Conservation (phyloP, 2,797 vertebrate species). For the Rhyacichthys aspro region DNA sequence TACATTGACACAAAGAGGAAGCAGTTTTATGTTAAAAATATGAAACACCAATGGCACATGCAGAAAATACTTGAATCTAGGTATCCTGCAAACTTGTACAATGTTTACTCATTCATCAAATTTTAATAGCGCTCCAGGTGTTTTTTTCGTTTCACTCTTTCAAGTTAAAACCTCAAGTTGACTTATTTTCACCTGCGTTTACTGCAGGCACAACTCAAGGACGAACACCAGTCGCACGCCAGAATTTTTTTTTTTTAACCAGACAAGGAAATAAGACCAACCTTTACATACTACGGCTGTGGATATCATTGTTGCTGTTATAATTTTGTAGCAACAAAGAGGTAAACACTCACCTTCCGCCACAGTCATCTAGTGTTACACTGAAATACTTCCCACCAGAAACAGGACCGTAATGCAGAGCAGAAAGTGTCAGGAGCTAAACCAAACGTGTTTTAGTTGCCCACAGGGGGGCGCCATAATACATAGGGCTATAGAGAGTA, state of each 20-base stretch:
- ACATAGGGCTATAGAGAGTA: neutral
- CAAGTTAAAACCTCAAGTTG: too few relatives aligned
- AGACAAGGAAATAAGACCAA: neutral
- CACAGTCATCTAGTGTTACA: conserved; percentile 42
- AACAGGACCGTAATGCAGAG: conserved; percentile 26
- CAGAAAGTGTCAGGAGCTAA: neutral
- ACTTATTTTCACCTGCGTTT: too few relatives aligned
- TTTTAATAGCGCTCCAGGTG: too few relatives aligned
- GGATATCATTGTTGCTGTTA: neutral
- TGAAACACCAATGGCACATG: too few relatives aligned
- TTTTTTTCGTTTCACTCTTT: too few relatives aligned
- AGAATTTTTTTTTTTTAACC: too few relatives aligned
- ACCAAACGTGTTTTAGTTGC: fast-evolving
- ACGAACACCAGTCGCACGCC: too few relatives aligned
- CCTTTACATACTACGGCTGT: neutral
- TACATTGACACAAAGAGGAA: neutral
- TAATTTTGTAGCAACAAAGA: neutral
- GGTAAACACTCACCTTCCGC: conserved; percentile 50
- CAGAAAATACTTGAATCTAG: too few relatives aligned
- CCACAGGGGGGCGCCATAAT: conserved; percentile 46
- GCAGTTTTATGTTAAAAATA: neutral
- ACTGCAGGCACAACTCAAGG: too few relatives aligned
- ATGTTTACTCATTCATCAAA: too few relatives aligned
- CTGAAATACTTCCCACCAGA: conserved; percentile 58
- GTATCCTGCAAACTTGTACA: too few relatives aligned